These are phyloP conservation scores for Linepithema humile DNA, from an alignment of 1,140 invertebrate species.

Conservation along the genomic window DNA sequence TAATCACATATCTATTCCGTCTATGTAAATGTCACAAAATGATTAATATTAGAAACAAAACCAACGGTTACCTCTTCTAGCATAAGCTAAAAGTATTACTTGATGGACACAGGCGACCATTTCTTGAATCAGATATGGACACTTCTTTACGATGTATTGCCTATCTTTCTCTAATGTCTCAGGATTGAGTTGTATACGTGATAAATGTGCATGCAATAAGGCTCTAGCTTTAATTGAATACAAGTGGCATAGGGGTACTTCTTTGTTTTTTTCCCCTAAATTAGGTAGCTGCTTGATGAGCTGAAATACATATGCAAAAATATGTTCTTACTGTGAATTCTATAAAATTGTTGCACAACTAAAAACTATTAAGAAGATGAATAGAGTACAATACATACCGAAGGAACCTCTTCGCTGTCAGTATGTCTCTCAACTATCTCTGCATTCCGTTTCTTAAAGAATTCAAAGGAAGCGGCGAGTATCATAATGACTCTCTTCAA, in stretches of 20 bases:
- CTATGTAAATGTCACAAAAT: not conserved
- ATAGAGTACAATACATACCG: conserved; percentile 84
- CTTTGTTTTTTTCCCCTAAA: conserved; percentile 96
- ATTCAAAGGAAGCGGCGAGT: conserved; percentile 97
- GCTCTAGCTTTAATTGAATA: conserved; percentile 99
- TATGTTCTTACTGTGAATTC: no score
- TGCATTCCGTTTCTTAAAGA: conserved; percentile 96
- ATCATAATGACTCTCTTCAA: conserved; percentile 98
- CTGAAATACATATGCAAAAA: conserved; percentile 84
- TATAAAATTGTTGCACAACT: not conserved
- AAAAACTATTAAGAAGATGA: not conserved
- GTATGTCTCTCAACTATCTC: conserved; percentile 97
- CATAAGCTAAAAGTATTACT: conserved; percentile 95
- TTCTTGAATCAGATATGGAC: conserved; percentile 98
- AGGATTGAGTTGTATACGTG: conserved; percentile 91
- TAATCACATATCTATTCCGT: not conserved
- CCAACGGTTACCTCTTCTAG: conserved; percentile 90
- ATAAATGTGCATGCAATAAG: conserved; percentile 97
- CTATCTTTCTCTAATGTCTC: conserved; percentile 94
- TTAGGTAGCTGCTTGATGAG: conserved; percentile 96
- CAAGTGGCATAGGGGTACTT: conserved; percentile 95
- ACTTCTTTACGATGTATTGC: conserved; percentile 95
- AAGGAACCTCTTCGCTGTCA: conserved; percentile 97
- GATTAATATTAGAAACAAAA: conserved; percentile 13
- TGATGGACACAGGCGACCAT: conserved; percentile 98